Evolutionary conservation across 2,888 invertebrate genomes (phyloP), one percentile per base, ranked within the genome.

Genomic region (Apamea crenata): DNA sequence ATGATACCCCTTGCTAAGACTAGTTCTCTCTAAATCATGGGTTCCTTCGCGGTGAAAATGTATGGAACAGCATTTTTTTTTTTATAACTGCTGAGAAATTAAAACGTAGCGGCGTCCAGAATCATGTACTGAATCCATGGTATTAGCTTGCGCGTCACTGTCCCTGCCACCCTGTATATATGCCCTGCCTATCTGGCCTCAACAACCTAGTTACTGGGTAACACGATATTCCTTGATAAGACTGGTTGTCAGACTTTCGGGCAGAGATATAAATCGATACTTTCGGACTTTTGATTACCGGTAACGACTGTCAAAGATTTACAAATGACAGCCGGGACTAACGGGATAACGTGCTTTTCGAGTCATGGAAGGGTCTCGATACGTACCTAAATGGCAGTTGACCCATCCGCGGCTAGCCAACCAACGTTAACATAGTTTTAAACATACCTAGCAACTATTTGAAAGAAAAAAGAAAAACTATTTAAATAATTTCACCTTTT

Each of bases 401-500:
- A 66, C 14, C 65, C 14, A 66, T 67, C 18, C 10, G 18, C 10
- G 8, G 29, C n/a, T 6, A 74, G 29, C 29, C 14, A 25, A 53
- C 32, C 25, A 16, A n/a, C 47, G 32, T 68, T 36, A 36, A n/a
- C n/a, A 74, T 5, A 36, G n/a, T 36, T 36, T 29, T 25, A 16
- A 29, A 25, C n/a, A 36, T 70, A 53, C 50, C 21, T 14, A 36
- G 69, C 53, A 74, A 69, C 5, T 32, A n/a, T 32, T 44, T 63
- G 36, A 36, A 47, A 66, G 21, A 36, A 12, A 47, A 66, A 29
- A 32, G 32, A 29, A 1, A 14, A 16, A 66, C 29, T 50, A 66
- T 76, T 71, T 61, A 61, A 78, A 84, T 81, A 65, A 76, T 74
- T 76, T 74, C 68, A 74, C 56, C 68, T 77, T 71, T 81, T 77